Conservation (phyloP, 2,888 invertebrate genomes). For the Agrochola macilenta region DNA sequence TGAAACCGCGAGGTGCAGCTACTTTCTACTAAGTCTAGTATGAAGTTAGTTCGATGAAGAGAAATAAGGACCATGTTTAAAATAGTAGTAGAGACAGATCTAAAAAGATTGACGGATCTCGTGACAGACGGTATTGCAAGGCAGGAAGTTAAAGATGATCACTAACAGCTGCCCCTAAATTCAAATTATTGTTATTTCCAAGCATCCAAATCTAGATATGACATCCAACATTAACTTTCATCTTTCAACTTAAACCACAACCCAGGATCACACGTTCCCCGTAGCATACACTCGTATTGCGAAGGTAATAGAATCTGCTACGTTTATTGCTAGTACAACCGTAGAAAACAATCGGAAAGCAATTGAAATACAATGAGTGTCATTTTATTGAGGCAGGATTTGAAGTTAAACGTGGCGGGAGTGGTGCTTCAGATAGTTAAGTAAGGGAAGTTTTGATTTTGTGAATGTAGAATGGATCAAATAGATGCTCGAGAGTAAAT, state of each 20-base stretch:
- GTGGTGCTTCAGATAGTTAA: slow-evolving; percentile 21
- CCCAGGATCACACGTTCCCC: slow-evolving; percentile 35
- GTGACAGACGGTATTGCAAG: no score
- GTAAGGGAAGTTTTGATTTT: slow-evolving; percentile 25
- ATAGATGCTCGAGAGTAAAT: slow-evolving; percentile 2
- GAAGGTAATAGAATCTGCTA: slow-evolving; percentile 74
- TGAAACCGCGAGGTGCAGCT: no score
- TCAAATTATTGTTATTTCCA: no score
- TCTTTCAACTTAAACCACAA: slow-evolving; percentile 41
- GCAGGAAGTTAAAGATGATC: no score
- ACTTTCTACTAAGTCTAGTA: no score
- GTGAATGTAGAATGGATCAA: not conserved
- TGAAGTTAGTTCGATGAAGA: no score
- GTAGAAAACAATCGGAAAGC: slow-evolving; percentile 69
- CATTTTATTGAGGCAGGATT: slow-evolving; percentile 68
- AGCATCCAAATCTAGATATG: no score
- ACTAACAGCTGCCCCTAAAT: no score
- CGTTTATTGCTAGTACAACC: slow-evolving; percentile 66
- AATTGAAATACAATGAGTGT: slow-evolving; percentile 69
- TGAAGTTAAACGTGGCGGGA: slow-evolving; percentile 37
- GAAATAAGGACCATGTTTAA: no score
- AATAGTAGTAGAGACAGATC: no score
- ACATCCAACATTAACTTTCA: no score
- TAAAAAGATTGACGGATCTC: no score
- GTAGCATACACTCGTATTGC: slow-evolving; percentile 60